Conservation (phyloP, 2,888 invertebrate species). For the Thelaira solivaga region DNA sequence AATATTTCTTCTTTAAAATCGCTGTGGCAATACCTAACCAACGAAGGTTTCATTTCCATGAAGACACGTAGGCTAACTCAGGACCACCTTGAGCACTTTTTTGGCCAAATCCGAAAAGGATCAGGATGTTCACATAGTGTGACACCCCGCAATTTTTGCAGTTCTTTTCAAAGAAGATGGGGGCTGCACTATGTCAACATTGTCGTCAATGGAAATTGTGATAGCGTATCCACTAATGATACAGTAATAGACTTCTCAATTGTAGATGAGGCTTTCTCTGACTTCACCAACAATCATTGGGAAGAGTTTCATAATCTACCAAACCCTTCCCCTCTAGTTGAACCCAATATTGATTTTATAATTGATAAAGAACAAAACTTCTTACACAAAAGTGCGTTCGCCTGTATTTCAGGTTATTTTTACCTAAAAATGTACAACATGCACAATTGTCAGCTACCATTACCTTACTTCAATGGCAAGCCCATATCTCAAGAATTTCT, state of each 20-base stretch:
- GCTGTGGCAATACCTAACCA: not conserved
- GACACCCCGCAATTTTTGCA: not conserved
- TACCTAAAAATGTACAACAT: conserved; percentile 13
- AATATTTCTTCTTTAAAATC: not conserved
- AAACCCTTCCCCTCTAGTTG: not conserved
- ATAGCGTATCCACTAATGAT: not conserved
- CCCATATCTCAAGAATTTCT: conserved; percentile 11
- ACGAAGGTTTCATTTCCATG: not conserved
- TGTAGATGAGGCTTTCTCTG: not conserved
- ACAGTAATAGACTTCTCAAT: not conserved
- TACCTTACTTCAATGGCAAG: conserved; percentile 22
- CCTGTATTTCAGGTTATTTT: conserved; percentile 30
- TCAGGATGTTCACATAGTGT: not conserved
- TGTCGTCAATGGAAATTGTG: not conserved
- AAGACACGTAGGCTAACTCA: not conserved
- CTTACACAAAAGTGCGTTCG: not conserved
- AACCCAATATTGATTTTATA: not conserved
- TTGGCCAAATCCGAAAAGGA: conserved; percentile 13
- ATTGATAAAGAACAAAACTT: not conserved
- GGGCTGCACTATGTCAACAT: not conserved
- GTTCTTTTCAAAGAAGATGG: not conserved
- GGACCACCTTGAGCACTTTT: conserved; percentile 7
- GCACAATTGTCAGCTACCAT: conserved; percentile 17
- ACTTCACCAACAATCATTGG: not conserved
- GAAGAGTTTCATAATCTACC: not conserved